Base-by-base conservation (phyloP, 2,888 invertebrate species). In the Xestoiulus laeticollis region DNA sequence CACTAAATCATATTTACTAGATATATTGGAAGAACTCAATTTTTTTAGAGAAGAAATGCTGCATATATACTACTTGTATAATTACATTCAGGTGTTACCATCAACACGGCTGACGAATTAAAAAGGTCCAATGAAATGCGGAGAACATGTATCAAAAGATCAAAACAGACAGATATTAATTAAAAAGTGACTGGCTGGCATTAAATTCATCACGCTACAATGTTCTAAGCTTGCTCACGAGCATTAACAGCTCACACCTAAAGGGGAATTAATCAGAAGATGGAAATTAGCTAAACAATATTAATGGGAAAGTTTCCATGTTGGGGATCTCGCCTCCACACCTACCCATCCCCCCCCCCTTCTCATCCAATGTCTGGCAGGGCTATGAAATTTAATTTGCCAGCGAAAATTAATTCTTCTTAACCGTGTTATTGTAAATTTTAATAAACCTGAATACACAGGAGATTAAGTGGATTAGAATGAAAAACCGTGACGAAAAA, bases 321-420 rank as follows among this genome's bases (percentile, higher is more conserved):
- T 68, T 68, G 22, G n/a, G 22, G 26, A 26, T 59, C 6, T 16
- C 59, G 59, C 68, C 68, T 26, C 12, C 68, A 68, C 22, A 68
- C 8, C 68, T 68, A 10, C 68, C 22, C 0, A 38, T 1, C 38
- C 2, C 38, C 8, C 8, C 8, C 38, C 2, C 38, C 8, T 38
- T 38, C 38, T 38, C 38, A 38, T 38, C 68, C 22, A 10, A 68
- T 26, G 22, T 22, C 6, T 10, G 5, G 22, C 22, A 26, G 8
- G 68, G 26, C 68, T 68, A 10, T 26, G 68, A 68, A 68, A 68
- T 68, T 68, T 68, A 68, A 68, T 68, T 68, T 68, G 68, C n/a
- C 26, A 68, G 12, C 4, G 68, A 68, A 68, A 68, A 68, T 68
- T 22, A 68, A 68, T 68, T 68, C 68, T 26, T 26, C n/a, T 59